Evolutionary conservation across 2,113 vertebrate genomes (phyloP), one percentile per base, ranked within the genome.

Genomic region (Catharus bicknelli): DNA sequence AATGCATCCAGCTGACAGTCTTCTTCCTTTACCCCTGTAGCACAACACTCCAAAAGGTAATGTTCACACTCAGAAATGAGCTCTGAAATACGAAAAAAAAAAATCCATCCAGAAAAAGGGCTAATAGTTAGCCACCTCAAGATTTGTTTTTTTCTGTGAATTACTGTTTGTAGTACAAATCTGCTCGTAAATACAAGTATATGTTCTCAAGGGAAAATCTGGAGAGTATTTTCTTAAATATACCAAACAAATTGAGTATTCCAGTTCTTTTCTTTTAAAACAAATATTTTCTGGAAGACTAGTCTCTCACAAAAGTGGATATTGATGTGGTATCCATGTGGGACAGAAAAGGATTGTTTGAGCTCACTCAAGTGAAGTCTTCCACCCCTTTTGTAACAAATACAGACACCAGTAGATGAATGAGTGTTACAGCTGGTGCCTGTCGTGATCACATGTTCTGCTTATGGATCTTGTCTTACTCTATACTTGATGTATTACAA

Each of bases 251-350:
- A 85, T 83, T 27, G 58, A 90, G 51, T 90, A 90, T 77, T 77
- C 55, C 55, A 59, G n/a, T 90, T 84, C 32, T 91, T 53, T 87
- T 90, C 78, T 92, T 91, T 94, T 77, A 90, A 94, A 93, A 92
- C 89, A 93, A 94, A 74, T 88, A 85, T 80, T 87, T 96, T 94
- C 93, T 92, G 84, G 93, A 90, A 96, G 95, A 95, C 63, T 96
- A 69, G 89, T 62, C 67, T 73, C 61, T 91, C 64, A 94, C 82
- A 95, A 93, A 92, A 94, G 89, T 90, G 63, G 19, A 77, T 95
- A 83, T 85, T 74, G 78, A 90, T 93, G 93, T 90, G 91, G 63
- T 90, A 59, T 85, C 84, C 75, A 3, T 55, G 81, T 95, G 93
- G 84, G 87, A 95, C 86, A 95, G 93, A 90, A 91, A 40, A 69